Evolutionary conservation across 2,113 vertebrate species (phyloP).

Genomic region (Muntiacus reevesi): DNA sequence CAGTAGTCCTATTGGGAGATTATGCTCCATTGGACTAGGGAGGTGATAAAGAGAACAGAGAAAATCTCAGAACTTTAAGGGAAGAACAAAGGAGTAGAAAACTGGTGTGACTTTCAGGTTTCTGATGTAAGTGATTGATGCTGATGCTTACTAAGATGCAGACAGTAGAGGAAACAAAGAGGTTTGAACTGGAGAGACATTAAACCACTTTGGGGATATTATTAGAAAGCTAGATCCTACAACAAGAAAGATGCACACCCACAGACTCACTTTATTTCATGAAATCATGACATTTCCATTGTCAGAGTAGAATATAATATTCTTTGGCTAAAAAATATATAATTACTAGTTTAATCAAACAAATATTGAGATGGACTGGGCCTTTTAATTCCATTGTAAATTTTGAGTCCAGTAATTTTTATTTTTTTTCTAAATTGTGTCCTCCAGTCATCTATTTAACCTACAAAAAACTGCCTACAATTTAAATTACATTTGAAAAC

Average conservation of each 20-base stretch:
- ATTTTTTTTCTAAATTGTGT: background rate
- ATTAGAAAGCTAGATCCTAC: background rate
- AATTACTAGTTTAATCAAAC: background rate
- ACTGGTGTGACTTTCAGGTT: background rate
- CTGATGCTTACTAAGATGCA: background rate
- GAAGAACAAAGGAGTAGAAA: background rate
- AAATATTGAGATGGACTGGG: background rate
- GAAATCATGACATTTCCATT: background rate
- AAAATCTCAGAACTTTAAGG: background rate
- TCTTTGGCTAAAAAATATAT: background rate
- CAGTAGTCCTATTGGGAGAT: background rate
- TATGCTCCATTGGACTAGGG: background rate
- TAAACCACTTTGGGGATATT: background rate
- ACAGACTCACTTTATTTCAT: background rate
- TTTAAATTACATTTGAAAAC: background rate
- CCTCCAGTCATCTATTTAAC: background rate
- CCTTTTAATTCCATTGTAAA: background rate
- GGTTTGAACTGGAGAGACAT: background rate
- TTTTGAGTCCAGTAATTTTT: background rate
- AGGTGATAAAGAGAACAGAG: background rate
- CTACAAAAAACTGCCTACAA: background rate
- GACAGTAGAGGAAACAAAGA: background rate
- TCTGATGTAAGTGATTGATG: background rate
- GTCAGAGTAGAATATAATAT: background rate
- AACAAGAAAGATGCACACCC: background rate